Conservation (phyloP, 1,140 invertebrate genomes). For the Panagrolaimus sp. region DNA sequence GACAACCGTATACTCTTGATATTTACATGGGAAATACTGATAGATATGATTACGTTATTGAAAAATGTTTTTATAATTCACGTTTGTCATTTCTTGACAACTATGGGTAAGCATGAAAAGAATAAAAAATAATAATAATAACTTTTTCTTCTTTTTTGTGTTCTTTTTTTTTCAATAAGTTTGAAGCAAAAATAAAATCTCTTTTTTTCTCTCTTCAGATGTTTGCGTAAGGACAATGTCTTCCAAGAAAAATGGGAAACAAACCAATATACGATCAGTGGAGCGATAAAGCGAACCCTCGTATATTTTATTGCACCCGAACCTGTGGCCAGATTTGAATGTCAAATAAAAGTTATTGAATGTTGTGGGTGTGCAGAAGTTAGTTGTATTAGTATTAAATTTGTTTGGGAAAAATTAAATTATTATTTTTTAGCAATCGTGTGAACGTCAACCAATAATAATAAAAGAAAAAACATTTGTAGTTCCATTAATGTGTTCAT, state of each 20-base stretch:
- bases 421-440: slow-evolving; percentile 24
- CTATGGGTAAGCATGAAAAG: slow-evolving; percentile 24
- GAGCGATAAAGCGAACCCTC: slow-evolving; percentile 34
- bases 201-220: too few species aligned
- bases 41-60: slow-evolving; percentile 34
- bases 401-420: neutral
- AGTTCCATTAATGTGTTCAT: slow-evolving; percentile 22
- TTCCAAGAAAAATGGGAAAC: slow-evolving; percentile 34
- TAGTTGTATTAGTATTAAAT: neutral
- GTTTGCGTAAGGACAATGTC: slow-evolving; percentile 26
- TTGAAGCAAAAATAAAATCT: too few species aligned
- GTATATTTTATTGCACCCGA: slow-evolving; percentile 28
- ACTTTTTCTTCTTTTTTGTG: too few species aligned
- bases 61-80: slow-evolving; percentile 25
- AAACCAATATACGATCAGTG: slow-evolving; percentile 19
- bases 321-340: slow-evolving; percentile 25
- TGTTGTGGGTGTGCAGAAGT: slow-evolving; percentile 37
- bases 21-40: slow-evolving; percentile 33
- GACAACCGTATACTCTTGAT: slow-evolving; percentile 31
- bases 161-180: too few species aligned
- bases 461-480: slow-evolving; percentile 21
- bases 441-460: slow-evolving; percentile 28
- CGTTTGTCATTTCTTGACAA: slow-evolving; percentile 27
- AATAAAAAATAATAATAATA: too few species aligned
- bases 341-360: slow-evolving; percentile 28